These are phyloP conservation scores for Erinaceus europaeus DNA, from an alignment of 2,113 vertebrate species.

Conservation along the genomic window DNA sequence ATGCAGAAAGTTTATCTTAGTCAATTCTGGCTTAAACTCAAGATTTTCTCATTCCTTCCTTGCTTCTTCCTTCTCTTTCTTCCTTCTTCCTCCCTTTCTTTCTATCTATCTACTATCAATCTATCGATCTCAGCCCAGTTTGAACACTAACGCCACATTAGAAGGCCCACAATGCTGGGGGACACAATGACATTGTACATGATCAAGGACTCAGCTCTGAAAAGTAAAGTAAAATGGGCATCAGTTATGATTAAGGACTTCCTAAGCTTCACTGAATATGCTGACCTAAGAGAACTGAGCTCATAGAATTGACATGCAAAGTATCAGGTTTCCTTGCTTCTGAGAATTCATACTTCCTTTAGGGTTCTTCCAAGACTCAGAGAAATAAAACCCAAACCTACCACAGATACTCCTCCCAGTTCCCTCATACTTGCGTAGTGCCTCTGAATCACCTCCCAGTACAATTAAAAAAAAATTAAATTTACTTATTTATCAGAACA, in stretches of 20 bases:
- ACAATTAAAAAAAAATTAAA: no score
- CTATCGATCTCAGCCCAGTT: no score
- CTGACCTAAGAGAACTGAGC: background rate
- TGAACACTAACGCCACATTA: background rate
- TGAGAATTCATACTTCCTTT: slow-evolving; percentile 40
- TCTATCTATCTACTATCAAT: background rate
- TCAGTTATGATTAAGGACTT: background rate
- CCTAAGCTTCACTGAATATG: background rate
- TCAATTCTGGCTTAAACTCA: background rate
- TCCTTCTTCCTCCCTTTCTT: background rate
- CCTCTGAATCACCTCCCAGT: no score
- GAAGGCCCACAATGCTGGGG: background rate
- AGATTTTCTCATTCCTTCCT: background rate
- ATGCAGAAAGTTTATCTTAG: background rate
- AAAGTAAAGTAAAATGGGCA: background rate
- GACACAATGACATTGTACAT: background rate
- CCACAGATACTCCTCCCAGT: background rate
- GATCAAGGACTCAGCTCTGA: no score
- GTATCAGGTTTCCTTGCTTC: background rate
- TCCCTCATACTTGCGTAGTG: no score
- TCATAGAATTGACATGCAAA: slow-evolving; percentile 40
- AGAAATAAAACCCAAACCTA: slow-evolving; percentile 15
- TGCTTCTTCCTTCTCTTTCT: background rate
- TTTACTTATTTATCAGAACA: no score
- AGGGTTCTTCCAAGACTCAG: background rate